These are phyloP conservation scores for Aleiodes sp. DNA, from an alignment of 1,140 invertebrate species.

Conservation along the genomic window DNA sequence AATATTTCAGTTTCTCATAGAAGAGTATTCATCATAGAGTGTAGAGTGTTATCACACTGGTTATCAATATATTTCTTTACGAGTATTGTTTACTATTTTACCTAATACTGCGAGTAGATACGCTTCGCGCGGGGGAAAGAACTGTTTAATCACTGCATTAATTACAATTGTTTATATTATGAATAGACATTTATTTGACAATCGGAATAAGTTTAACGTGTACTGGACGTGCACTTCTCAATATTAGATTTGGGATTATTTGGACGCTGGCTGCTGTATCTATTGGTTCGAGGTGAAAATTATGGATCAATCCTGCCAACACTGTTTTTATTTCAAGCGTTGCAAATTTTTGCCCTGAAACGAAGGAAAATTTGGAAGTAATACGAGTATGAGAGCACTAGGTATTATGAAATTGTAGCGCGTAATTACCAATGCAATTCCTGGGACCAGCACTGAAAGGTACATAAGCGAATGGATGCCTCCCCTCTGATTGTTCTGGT, in stretches of 20 bases:
- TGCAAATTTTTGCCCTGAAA: slow-evolving; percentile 81
- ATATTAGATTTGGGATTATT: slow-evolving; percentile 45
- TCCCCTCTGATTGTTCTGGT: slow-evolving; percentile 69
- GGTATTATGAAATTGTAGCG: not conserved
- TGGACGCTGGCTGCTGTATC: slow-evolving; percentile 46
- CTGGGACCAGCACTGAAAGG: slow-evolving; percentile 78
- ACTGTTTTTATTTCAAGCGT: slow-evolving; percentile 79
- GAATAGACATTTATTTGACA: slow-evolving; percentile 14
- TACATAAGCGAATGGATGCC: slow-evolving; percentile 68
- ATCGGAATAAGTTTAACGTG: slow-evolving; percentile 47
- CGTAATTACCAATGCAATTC: slow-evolving; percentile 74
- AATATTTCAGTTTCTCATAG: too few species aligned
- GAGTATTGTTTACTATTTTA: too few species aligned
- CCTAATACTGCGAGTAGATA: too few species aligned
- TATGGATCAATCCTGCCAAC: slow-evolving; percentile 72
- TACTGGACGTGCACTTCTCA: slow-evolving; percentile 45
- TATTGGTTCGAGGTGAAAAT: slow-evolving; percentile 68
- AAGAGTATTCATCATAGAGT: too few species aligned
- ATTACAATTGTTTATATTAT: not conserved
- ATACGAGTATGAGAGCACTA: not conserved
- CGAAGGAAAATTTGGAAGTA: not conserved
- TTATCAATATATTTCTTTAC: too few species aligned
- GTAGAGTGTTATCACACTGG: too few species aligned
- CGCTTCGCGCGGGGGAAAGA: too few species aligned
- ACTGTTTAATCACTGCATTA: not conserved